phyloP scores from a whole-genome alignment of 2,113 vertebrate genomes.

The Erpornis zantholeuca region DNA sequence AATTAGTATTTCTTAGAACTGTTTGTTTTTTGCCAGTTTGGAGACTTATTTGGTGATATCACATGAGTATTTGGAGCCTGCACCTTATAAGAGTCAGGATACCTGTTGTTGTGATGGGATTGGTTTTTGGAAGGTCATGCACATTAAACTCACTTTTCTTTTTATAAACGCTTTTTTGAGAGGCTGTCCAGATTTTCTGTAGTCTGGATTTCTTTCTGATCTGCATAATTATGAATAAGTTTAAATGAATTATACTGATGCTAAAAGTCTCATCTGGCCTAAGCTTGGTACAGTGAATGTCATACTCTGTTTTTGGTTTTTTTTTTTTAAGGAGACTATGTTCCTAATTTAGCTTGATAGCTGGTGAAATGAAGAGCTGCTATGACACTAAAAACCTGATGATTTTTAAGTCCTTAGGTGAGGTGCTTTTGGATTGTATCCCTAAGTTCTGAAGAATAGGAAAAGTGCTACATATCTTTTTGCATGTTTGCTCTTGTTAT shows the following conservation, averaged over 20 bases:
- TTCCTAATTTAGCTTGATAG: neutral
- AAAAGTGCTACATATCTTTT: neutral
- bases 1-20: slow-evolving; percentile 78
- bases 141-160: slow-evolving; percentile 19
- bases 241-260: slow-evolving; percentile 40
- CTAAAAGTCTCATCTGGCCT: slow-evolving; percentile 34
- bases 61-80: slow-evolving; percentile 29
- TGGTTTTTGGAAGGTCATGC: slow-evolving; percentile 41
- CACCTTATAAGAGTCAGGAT: slow-evolving; percentile 7
- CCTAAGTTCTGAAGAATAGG: neutral
- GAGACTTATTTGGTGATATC: slow-evolving; percentile 58
- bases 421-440: neutral
- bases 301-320: neutral
- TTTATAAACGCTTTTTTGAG: slow-evolving; percentile 12
- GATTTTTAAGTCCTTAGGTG: neutral
- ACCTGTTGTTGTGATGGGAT: slow-evolving; percentile 52
- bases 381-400: neutral
- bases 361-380: neutral
- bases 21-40: slow-evolving; percentile 57
- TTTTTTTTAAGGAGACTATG: neutral
- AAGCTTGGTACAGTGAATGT: neutral
- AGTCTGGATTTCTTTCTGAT: neutral
- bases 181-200: neutral
- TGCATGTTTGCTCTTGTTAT: slow-evolving; percentile 29
- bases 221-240: slow-evolving; percentile 36